phyloP scores from a whole-genome alignment of 2,888 invertebrate species.

The Lochmaea crataegi region DNA sequence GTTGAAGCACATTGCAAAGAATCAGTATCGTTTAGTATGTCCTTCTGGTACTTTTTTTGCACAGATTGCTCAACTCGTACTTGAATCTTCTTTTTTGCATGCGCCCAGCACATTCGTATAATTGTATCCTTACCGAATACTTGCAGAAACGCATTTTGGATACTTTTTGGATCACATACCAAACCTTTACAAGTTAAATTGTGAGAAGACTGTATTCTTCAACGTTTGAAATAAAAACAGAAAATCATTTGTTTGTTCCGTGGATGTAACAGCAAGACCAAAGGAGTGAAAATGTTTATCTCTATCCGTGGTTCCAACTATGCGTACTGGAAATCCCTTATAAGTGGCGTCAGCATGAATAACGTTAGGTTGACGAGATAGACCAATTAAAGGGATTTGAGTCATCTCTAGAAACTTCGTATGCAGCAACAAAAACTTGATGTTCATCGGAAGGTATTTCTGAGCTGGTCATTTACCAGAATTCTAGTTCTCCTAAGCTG shows the following conservation, averaged over 20 bases:
- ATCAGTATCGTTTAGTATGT: conserved; percentile 24
- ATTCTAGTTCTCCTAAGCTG: too few species aligned
- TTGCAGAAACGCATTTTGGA: too few species aligned
- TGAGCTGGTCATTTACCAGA: too few species aligned
- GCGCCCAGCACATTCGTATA: conserved; percentile 28
- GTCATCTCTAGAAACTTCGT: too few species aligned
- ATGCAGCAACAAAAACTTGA: too few species aligned
- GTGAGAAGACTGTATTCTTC: conserved; percentile 25
- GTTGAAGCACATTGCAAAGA: conserved; percentile 28
- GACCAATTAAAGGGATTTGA: too few species aligned
- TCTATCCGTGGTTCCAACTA: too few species aligned
- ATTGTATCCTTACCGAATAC: conserved; percentile 21
- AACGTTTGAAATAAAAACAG: conserved; percentile 27
- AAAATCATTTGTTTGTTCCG: conserved; percentile 25
- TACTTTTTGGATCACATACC: conserved; percentile 15
- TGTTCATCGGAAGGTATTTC: too few species aligned
- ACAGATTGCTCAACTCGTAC: conserved; percentile 25
- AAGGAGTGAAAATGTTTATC: too few species aligned
- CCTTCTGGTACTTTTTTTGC: conserved; percentile 24
- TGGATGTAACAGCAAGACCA: conserved; percentile 27
- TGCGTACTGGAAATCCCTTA: too few species aligned
- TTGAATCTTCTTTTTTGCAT: conserved; percentile 25
- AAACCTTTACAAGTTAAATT: conserved; percentile 26
- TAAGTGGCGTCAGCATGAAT: too few species aligned
- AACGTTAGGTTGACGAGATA: too few species aligned